Evolutionary conservation across 1,140 invertebrate species (phyloP).

Genomic region (Drosophila kohkoa): DNA sequence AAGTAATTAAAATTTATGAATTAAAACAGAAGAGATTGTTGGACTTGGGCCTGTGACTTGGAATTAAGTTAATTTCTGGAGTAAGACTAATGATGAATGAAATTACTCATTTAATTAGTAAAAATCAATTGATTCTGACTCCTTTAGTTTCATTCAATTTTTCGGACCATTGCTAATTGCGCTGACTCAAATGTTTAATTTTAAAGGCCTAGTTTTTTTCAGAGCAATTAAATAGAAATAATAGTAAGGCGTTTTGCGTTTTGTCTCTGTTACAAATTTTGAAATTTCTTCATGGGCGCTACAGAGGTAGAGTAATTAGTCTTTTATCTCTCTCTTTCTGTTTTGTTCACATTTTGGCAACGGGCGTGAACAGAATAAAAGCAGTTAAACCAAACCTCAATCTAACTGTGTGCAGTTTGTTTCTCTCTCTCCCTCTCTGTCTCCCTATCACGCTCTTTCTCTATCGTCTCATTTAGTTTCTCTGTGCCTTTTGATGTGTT

Average conservation of each 20-base stretch:
- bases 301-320: slow-evolving; percentile 51
- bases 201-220: slow-evolving; percentile 31
- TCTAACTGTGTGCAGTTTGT: slow-evolving; percentile 44
- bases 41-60: not conserved
- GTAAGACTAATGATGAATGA: not conserved
- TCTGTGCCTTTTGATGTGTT: not conserved
- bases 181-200: slow-evolving; percentile 18
- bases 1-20: slow-evolving; percentile 11
- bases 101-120: slow-evolving; percentile 12
- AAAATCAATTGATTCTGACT: not conserved
- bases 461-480: not conserved
- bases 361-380: slow-evolving; percentile 29
- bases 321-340: slow-evolving; percentile 35
- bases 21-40: not conserved
- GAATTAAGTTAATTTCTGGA: not conserved
- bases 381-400: slow-evolving; percentile 12
- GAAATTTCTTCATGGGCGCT: slow-evolving; percentile 23
- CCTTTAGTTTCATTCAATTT: not conserved
- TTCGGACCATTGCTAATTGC: not conserved
- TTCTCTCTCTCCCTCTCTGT: not conserved
- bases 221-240: slow-evolving; percentile 50
- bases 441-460: not conserved
- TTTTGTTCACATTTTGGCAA: slow-evolving; percentile 30
- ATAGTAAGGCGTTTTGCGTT: slow-evolving; percentile 19
- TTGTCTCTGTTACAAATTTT: slow-evolving; percentile 4